Conservation (phyloP, 1,140 invertebrate genomes). For the Thaumatotibia leucotreta region DNA sequence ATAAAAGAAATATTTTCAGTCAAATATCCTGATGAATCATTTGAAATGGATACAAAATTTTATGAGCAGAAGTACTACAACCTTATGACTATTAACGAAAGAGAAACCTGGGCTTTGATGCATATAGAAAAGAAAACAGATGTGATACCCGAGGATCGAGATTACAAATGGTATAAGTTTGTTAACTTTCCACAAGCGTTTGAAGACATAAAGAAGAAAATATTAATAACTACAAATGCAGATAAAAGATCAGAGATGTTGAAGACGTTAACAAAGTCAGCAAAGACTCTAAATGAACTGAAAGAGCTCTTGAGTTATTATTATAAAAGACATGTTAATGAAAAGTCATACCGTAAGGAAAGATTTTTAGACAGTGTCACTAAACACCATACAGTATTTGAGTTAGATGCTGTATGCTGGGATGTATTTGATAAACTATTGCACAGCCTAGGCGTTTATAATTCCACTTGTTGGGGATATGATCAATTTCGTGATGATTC, state of each 20-base stretch:
- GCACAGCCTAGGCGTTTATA: slow-evolving; percentile 42
- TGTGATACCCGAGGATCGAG: slow-evolving; percentile 29
- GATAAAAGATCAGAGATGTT: slow-evolving; percentile 31
- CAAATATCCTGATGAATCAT: slow-evolving; percentile 36
- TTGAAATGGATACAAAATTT: slow-evolving; percentile 44
- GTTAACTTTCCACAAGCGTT: slow-evolving; percentile 43
- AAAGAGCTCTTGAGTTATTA: slow-evolving; percentile 43
- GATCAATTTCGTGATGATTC: slow-evolving; percentile 25
- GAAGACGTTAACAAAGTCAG: slow-evolving; percentile 35
- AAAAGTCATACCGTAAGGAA: slow-evolving; percentile 33
- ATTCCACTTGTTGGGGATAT: slow-evolving; percentile 14
- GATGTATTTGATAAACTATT: slow-evolving; percentile 43
- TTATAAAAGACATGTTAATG: slow-evolving; percentile 50
- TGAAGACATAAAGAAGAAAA: slow-evolving; percentile 41
- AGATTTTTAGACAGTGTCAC: slow-evolving; percentile 35
- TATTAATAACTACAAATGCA: slow-evolving; percentile 28
- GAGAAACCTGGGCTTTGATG: slow-evolving; percentile 43
- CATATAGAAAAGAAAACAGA: slow-evolving; percentile 37
- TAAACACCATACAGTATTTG: slow-evolving; percentile 35
- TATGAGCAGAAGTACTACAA: slow-evolving; percentile 36
- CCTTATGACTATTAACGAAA: slow-evolving; percentile 38
- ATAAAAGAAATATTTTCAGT: slow-evolving; percentile 38
- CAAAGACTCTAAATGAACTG: slow-evolving; percentile 35
- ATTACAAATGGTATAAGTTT: slow-evolving; percentile 49
- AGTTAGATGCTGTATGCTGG: slow-evolving; percentile 44